A percentile compares a stretch with the other conserved stretches of the same genome.
These are phyloP conservation scores for Pteria penguin DNA, from an alignment of 2,888 invertebrate species.

Conservation along the genomic window DNA sequence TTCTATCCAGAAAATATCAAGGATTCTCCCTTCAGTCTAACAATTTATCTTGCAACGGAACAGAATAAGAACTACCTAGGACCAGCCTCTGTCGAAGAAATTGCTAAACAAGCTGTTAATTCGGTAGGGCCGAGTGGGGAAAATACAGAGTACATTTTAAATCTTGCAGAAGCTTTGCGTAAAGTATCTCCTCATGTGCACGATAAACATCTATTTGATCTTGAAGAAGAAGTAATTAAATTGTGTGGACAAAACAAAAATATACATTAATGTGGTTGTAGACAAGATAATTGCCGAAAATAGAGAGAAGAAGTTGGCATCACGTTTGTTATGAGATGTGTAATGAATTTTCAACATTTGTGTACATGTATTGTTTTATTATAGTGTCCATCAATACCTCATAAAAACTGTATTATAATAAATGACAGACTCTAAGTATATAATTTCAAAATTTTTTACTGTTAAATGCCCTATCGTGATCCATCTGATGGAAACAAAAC, in stretches of 20 bases:
- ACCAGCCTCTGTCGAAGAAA: slow-evolving; percentile 87
- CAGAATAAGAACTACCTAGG: slow-evolving; percentile 91
- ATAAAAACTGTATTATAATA: no score
- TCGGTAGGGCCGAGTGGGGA: slow-evolving; percentile 90
- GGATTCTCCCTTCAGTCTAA: slow-evolving; percentile 84
- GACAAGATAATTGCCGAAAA: no score
- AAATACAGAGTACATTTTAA: slow-evolving; percentile 94
- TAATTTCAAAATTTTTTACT: no score
- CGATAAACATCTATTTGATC: slow-evolving; percentile 88
- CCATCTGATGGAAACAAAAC: no score
- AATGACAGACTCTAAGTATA: no score
- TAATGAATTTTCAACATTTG: no score
- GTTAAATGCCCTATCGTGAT: no score
- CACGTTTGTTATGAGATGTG: no score
- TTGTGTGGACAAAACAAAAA: neutral
- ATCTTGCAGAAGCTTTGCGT: slow-evolving; percentile 89
- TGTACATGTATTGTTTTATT: no score
- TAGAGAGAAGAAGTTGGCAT: no score
- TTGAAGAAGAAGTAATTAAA: slow-evolving; percentile 84
- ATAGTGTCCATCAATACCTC: no score
- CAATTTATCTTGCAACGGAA: slow-evolving; percentile 90
- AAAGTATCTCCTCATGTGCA: slow-evolving; percentile 84
- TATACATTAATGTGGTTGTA: no score
- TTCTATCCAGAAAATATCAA: slow-evolving; percentile 85
- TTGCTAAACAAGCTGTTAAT: slow-evolving; percentile 89